These are phyloP conservation scores for Chrysogorgia sp. DNA, from an alignment of 92 coral and sea anemone species.

Conservation along the genomic window DNA sequence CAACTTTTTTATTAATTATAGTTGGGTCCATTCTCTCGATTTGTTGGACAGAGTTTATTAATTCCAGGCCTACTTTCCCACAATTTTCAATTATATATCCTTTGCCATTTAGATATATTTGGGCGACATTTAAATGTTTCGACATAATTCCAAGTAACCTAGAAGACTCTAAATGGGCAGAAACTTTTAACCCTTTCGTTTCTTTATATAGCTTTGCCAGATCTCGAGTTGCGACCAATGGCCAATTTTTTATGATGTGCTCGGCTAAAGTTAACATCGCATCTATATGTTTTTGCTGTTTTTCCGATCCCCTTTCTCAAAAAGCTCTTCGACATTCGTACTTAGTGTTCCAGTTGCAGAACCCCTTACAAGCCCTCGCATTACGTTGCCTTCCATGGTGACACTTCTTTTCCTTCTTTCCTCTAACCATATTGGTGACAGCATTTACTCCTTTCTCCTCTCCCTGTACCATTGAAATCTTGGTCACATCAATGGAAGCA, in stretches of 20 bases:
- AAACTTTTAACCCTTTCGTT: slow-evolving; percentile 25
- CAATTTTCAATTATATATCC: slow-evolving; percentile 53
- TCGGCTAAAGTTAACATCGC: slow-evolving; percentile 53
- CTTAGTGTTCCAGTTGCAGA: no score
- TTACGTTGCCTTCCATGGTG: no score
- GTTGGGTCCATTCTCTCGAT: slow-evolving; percentile 8
- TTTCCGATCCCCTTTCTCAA: no score
- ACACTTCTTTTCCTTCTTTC: no score
- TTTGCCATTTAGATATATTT: slow-evolving; percentile 48
- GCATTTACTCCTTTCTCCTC: no score
- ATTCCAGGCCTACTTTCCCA: slow-evolving; percentile 10
- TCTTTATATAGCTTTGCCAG: slow-evolving; percentile 54
- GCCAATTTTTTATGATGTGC: slow-evolving; percentile 50
- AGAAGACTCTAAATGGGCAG: slow-evolving; percentile 5
- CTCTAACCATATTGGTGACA: no score
- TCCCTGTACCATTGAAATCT: no score
- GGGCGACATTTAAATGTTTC: slow-evolving; percentile 52
- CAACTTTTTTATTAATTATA: slow-evolving; percentile 19
- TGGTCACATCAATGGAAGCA: no score
- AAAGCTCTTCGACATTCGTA: no score
- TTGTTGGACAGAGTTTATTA: slow-evolving; percentile 24
- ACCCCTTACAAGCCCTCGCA: no score
- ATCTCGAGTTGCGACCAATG: slow-evolving; percentile 48
- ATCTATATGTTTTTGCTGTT: slow-evolving; percentile 53
- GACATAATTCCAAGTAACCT: slow-evolving; percentile 22